Percentiles rank a stretch among this genome's conserved stretches.
These are phyloP conservation scores for Actinostola sp. DNA, from an alignment of 92 coral and sea anemone genomes.

Conservation along the genomic window DNA sequence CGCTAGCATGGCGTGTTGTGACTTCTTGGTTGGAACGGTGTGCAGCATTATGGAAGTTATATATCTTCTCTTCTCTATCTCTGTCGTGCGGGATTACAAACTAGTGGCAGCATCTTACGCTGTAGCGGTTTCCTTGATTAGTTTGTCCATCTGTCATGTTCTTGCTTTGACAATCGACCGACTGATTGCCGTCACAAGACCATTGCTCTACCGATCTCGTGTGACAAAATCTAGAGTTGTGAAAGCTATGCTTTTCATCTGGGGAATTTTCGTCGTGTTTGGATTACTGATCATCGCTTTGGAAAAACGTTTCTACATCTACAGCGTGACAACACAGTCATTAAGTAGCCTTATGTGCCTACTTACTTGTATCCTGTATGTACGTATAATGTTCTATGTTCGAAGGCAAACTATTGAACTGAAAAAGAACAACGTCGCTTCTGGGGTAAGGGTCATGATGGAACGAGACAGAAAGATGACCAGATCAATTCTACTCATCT, in stretches of 20 bases:
- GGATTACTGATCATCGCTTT: not conserved
- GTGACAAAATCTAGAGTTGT: slow-evolving; percentile 18
- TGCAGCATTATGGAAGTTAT: no score
- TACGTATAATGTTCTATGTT: not conserved
- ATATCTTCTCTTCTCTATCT: no score
- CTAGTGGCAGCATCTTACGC: no score
- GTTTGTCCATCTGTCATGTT: slow-evolving; percentile 10
- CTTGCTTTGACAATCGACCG: slow-evolving; percentile 21
- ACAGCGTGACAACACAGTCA: not conserved
- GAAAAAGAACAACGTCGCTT: not conserved
- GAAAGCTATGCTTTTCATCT: not conserved
- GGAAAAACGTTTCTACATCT: not conserved
- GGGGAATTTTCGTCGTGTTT: not conserved
- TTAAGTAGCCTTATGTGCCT: not conserved
- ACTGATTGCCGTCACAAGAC: slow-evolving; percentile 8
- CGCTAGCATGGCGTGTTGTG: slow-evolving; percentile 22
- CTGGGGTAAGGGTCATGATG: not conserved
- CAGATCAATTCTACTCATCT: not conserved
- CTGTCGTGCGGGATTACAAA: not conserved
- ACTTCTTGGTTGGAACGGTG: slow-evolving; percentile 2
- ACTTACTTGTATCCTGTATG: not conserved
- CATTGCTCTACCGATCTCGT: slow-evolving; percentile 11
- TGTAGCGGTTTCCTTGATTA: not conserved
- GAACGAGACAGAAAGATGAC: not conserved
- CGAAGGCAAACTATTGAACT: not conserved